Percentiles rank a stretch among this genome's conserved stretches.
Evolutionary conservation across 1,140 invertebrate genomes (phyloP).

Genomic region (Psilanteris sp.): DNA sequence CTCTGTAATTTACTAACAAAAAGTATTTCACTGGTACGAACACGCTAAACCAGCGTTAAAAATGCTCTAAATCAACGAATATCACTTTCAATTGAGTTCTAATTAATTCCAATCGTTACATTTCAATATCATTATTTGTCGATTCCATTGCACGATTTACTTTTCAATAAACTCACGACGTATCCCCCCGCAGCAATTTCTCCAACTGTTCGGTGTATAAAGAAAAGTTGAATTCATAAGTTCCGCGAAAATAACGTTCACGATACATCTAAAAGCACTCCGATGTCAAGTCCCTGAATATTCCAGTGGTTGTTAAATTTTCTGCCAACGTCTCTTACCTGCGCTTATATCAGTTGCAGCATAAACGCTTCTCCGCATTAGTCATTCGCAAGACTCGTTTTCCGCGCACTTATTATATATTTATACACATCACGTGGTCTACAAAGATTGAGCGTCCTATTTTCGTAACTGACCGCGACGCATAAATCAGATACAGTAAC

Average conservation of each 20-base stretch:
- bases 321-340: not conserved
- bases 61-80: no score
- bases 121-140: no score
- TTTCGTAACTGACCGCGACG: constrained; percentile 36
- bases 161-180: not conserved
- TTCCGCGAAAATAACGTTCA: not conserved
- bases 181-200: not conserved
- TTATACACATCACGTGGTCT: constrained; percentile 30
- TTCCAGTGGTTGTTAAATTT: constrained; percentile 12
- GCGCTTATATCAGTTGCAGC: constrained; percentile 19
- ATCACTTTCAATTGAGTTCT: no score
- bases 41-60: no score
- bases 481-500: constrained; percentile 34
- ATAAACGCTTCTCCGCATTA: constrained; percentile 27
- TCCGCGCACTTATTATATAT: constrained; percentile 40
- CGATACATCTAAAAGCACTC: constrained; percentile 31
- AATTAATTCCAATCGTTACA: no score
- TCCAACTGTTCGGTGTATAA: not conserved
- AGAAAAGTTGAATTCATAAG: not conserved
- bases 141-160: no score
- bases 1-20: no score
- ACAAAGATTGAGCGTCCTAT: constrained; percentile 42
- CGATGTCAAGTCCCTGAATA: constrained; percentile 18
- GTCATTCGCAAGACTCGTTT: constrained; percentile 35
- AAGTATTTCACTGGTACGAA: no score